Percentiles rank a stretch among this genome's conserved stretches.
phyloP scores from a whole-genome alignment of 53 echinoderm and acorn worm species.

The Mesocentrotus franciscanus region DNA sequence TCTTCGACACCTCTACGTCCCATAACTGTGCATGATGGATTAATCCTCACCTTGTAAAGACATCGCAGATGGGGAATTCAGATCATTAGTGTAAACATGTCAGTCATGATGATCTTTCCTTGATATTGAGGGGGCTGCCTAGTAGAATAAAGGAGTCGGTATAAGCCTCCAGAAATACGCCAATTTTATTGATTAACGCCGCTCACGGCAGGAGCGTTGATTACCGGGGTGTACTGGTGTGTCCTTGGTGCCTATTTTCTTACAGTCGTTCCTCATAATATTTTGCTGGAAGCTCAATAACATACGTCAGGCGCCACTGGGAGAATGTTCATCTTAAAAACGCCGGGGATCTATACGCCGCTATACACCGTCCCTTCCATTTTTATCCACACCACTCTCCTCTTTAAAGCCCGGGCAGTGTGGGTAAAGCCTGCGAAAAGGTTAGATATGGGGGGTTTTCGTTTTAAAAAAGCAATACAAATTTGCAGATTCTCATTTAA shows the following conservation, averaged over 20 bases:
- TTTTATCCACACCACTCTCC: neutral
- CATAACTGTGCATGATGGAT: constrained; percentile 15
- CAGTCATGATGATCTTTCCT: neutral
- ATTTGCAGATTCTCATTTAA: too few species aligned
- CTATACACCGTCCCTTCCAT: neutral
- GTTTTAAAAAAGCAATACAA: too few species aligned
- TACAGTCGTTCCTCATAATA: neutral
- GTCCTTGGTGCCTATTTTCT: constrained; percentile 5
- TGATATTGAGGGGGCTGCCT: neutral
- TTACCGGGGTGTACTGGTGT: neutral
- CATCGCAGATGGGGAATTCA: neutral
- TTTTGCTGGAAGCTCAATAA: neutral
- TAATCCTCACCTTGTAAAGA: neutral
- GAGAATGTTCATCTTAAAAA: neutral
- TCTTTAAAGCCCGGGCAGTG: neutral
- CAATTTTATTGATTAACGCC: constrained; percentile 15
- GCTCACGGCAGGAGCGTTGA: neutral
- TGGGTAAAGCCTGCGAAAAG: neutral
- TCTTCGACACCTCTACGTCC: neutral
- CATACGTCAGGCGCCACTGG: neutral
- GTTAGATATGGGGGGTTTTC: too few species aligned
- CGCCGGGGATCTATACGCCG: neutral
- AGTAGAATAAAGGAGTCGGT: neutral
- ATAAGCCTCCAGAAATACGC: neutral
- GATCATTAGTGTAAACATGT: constrained; percentile 29